Evolutionary conservation across 2,888 invertebrate species (phyloP).

Genomic region (Caenorhabditis sulstoni): DNA sequence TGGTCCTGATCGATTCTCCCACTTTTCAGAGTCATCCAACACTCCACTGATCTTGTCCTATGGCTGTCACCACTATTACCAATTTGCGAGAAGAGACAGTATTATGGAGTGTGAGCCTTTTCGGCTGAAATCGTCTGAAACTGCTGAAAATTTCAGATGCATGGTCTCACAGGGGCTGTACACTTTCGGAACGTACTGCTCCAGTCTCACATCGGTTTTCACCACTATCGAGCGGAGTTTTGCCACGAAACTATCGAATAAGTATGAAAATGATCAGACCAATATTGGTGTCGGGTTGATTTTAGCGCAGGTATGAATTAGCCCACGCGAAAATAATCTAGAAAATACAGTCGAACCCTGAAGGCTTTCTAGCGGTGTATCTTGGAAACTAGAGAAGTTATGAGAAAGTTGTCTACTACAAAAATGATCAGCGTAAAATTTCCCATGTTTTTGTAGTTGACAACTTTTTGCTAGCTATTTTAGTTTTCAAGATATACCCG

Average conservation of each 20-base stretch:
- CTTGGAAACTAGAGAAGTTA: too few species aligned
- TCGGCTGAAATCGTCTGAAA: background rate
- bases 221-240: slow-evolving; percentile 20
- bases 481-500: too few species aligned
- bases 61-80: background rate
- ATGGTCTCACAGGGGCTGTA: slow-evolving; percentile 17
- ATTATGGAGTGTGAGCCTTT: background rate
- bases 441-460: too few species aligned
- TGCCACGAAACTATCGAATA: slow-evolving; percentile 17
- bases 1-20: too few species aligned
- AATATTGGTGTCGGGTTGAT: slow-evolving; percentile 1
- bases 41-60: slow-evolving; percentile 12
- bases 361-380: too few species aligned
- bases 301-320: background rate
- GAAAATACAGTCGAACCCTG: too few species aligned
- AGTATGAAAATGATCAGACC: slow-evolving; percentile 20
- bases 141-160: slow-evolving; percentile 24
- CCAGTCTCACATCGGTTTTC: slow-evolving; percentile 34
- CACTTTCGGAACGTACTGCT: slow-evolving; percentile 28
- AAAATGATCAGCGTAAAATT: too few species aligned
- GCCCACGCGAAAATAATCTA: too few species aligned
- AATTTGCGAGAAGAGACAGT: slow-evolving; percentile 10
- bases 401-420: too few species aligned
- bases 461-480: too few species aligned
- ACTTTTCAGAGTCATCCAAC: slow-evolving; percentile 25